Evolutionary conservation across 2,113 vertebrate species (phyloP).

Genomic region (Microcebus ravelobensis): DNA sequence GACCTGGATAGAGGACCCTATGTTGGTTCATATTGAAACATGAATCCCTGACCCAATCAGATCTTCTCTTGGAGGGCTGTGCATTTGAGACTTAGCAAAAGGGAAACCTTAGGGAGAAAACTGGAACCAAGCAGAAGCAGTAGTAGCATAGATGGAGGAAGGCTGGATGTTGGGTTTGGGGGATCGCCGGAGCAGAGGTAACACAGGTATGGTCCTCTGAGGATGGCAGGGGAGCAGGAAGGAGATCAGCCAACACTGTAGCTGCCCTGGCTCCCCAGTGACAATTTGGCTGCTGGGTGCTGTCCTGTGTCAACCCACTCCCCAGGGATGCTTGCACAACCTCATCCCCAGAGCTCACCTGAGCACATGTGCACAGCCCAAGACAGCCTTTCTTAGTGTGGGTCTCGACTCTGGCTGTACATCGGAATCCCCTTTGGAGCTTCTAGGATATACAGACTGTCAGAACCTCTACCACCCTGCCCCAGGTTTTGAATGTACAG

Average conservation of each 20-base stretch:
- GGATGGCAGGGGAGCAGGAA: rapidly evolving
- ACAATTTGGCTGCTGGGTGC: neutral
- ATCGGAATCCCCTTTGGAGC: neutral
- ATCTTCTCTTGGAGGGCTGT: neutral
- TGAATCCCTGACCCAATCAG: neutral
- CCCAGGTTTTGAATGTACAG: neutral
- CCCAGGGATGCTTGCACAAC: too few relatives aligned
- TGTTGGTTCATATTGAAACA: neutral
- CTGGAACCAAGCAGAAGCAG: neutral
- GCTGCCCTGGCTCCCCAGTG: neutral
- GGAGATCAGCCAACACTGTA: neutral
- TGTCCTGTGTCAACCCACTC: neutral
- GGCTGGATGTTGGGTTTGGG: neutral
- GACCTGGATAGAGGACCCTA: neutral
- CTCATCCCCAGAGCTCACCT: neutral
- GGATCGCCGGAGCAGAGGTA: neutral
- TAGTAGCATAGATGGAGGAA: neutral
- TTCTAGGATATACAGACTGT: neutral
- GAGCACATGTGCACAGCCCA: neutral
- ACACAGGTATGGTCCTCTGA: rapidly evolving
- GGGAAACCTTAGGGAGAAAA: neutral
- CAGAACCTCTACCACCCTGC: neutral
- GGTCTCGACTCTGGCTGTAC: neutral
- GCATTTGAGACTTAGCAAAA: neutral
- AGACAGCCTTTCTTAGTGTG: neutral